Evolutionary conservation across 2,113 vertebrate species (phyloP), one percentile per base, ranked within the genome.

Genomic region (Climacteris rufus): DNA sequence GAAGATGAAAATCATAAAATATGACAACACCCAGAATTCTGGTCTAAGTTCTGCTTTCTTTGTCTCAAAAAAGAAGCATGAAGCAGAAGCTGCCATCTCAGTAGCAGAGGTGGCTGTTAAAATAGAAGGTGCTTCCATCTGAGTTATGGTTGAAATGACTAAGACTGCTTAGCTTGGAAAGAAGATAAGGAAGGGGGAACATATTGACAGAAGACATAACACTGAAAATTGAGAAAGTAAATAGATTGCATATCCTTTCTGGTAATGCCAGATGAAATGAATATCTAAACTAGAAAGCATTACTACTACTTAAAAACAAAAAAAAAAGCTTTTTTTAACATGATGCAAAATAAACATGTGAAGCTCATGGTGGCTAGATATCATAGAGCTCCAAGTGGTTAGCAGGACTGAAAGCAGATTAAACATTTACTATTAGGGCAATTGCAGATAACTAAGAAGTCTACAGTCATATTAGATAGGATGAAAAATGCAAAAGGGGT

Each of bases 101-200:
- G 61, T 75, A 89, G 91, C 77, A 92, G 79, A 88, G 66, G 63
- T 83, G 61, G 49, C 24, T 91, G 53, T 91, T 72, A 87, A 94
- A 89, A 87, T 53, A 92, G 74, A 89, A 96, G 37, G 42, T 86
- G n/a, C 19, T 88, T 90, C 54, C 59, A 70, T 87, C 44, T 52
- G 64, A 94, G n/a, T 87, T 94, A 42, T 2, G 10, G 54, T 42
- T 90, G 68, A 69, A 96, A 50, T 77, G 75, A 83, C 59, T 74
- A 86, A 96, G 76, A 53, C 12, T 77, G 71, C 59, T 88, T 65
- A 74, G 50, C 65, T 94, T 6, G 13, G 54, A 88, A 81, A 80
- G 88, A 76, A 78, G 72, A 45, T 35, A 69, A 69, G 45, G 53
- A 93, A 85, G 45, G 56, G 31, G 74, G 65, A 94, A 60, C 57